These are phyloP conservation scores for Charadrius vociferus DNA, from an alignment of 2,113 vertebrate genomes.

Conservation along the genomic window DNA sequence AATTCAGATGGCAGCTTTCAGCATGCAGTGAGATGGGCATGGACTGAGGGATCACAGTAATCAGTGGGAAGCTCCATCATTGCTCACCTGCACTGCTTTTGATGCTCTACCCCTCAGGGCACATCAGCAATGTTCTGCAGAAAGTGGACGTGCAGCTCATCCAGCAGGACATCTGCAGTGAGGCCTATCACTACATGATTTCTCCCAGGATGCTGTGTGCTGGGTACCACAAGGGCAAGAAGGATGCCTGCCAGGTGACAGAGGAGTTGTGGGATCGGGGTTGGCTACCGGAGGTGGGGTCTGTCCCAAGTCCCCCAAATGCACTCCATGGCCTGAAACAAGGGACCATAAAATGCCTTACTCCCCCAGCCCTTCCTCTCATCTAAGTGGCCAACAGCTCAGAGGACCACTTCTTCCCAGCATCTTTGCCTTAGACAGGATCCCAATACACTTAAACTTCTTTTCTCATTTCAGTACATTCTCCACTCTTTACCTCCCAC, in stretches of 20 bases:
- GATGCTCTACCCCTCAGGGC: slow-evolving; percentile 67
- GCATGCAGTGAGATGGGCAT: background rate
- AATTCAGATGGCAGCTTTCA: background rate
- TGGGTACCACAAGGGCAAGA: slow-evolving; percentile 85
- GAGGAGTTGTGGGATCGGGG: background rate
- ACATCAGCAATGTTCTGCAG: slow-evolving; percentile 82
- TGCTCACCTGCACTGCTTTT: background rate
- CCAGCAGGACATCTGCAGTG: slow-evolving; percentile 84
- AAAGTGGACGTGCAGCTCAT: slow-evolving; percentile 87
- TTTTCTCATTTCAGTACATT: background rate
- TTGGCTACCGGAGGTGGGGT: background rate
- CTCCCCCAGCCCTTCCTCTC: background rate
- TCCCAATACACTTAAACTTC: background rate
- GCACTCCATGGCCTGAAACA: background rate
- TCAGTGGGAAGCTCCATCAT: background rate
- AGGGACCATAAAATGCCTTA: background rate
- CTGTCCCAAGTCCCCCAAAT: background rate
- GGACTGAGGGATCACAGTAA: background rate
- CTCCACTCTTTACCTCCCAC: background rate
- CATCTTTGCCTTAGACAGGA: background rate
- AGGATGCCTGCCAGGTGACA: slow-evolving; percentile 92
- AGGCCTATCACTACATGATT: slow-evolving; percentile 85
- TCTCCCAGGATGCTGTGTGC: slow-evolving; percentile 95
- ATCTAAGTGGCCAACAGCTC: background rate
- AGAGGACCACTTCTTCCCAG: background rate